phyloP scores from a whole-genome alignment of 2,113 vertebrate species.

The Pagrus major region DNA sequence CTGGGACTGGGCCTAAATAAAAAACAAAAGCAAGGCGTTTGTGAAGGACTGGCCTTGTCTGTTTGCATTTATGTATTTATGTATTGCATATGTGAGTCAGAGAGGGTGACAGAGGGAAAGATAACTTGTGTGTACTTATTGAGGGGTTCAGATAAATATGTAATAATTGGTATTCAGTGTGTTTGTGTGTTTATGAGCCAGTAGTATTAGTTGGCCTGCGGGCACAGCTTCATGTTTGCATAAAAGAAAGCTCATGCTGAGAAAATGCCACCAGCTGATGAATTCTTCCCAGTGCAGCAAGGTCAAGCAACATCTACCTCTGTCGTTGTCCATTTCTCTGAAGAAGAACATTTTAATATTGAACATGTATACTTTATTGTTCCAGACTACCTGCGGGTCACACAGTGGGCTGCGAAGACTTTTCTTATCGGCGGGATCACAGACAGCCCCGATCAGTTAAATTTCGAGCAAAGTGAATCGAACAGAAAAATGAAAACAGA shows the following conservation, averaged over 20 bases:
- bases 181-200: constrained; percentile 40
- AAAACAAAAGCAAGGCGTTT: constrained; percentile 3
- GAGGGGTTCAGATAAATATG: constrained; percentile 25
- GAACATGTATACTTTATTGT: constrained; percentile 18
- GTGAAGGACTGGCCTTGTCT: constrained; percentile 14
- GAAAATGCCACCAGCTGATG: constrained; percentile 65
- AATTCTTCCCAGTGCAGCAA: constrained; percentile 50
- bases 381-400: neutral
- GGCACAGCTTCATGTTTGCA: constrained; percentile 62
- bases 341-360: constrained; percentile 29
- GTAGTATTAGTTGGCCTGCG: constrained; percentile 23
- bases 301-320: constrained; percentile 51
- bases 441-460: constrained; percentile 13
- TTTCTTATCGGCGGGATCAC: constrained; percentile 15
- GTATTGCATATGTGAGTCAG: constrained; percentile 18
- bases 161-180: constrained; percentile 17
- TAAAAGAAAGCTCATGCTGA: constrained; percentile 63
- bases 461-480: constrained; percentile 33
- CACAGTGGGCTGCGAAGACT: neutral
- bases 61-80: neutral
- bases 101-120: neutral
- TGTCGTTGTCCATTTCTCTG: constrained; percentile 29
- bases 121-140: constrained; percentile 11
- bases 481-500: constrained; percentile 56
- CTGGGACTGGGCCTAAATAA: too few relatives aligned